A percentile compares a stretch with the other conserved stretches of the same genome.
phyloP scores from a whole-genome alignment of 2,888 invertebrate species.

The Amphipoea lucens region DNA sequence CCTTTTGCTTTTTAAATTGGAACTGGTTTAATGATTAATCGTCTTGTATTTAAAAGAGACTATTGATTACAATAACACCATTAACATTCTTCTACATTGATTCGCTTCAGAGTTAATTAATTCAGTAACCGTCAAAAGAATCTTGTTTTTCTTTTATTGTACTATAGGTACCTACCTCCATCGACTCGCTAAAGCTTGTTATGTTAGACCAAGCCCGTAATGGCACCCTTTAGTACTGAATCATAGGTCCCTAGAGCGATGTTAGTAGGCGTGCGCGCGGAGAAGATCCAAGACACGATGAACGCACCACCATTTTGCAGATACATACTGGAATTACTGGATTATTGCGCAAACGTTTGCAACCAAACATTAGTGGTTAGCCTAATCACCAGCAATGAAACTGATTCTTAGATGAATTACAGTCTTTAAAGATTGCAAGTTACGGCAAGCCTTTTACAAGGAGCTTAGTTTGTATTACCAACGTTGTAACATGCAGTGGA shows the following conservation, averaged over 20 bases:
- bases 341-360: slow-evolving; percentile 70
- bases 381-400: slow-evolving; percentile 79
- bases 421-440: slow-evolving; percentile 65
- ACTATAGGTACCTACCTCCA: not conserved
- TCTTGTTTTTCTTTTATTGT: slow-evolving; percentile 8
- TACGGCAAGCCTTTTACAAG: slow-evolving; percentile 54
- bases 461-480: slow-evolving; percentile 42
- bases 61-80: slow-evolving; percentile 52
- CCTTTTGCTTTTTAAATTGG: slow-evolving; percentile 55
- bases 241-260: slow-evolving; percentile 71
- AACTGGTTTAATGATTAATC: slow-evolving; percentile 49
- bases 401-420: slow-evolving; percentile 72
- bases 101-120: slow-evolving; percentile 44
- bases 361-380: slow-evolving; percentile 77
- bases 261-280: slow-evolving; percentile 65
- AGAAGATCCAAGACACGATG: slow-evolving; percentile 66
- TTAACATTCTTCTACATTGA: slow-evolving; percentile 47
- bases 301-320: slow-evolving; percentile 64
- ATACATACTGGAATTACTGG: slow-evolving; percentile 71
- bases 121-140: slow-evolving; percentile 33
- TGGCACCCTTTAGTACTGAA: slow-evolving; percentile 72
- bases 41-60: slow-evolving; percentile 44
- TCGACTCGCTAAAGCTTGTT: slow-evolving; percentile 49
- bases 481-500: slow-evolving; percentile 13
- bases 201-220: slow-evolving; percentile 67